Evolutionary conservation across 2,113 vertebrate genomes (phyloP), one percentile per base, ranked within the genome.

Genomic region (Pterocles burchelli): DNA sequence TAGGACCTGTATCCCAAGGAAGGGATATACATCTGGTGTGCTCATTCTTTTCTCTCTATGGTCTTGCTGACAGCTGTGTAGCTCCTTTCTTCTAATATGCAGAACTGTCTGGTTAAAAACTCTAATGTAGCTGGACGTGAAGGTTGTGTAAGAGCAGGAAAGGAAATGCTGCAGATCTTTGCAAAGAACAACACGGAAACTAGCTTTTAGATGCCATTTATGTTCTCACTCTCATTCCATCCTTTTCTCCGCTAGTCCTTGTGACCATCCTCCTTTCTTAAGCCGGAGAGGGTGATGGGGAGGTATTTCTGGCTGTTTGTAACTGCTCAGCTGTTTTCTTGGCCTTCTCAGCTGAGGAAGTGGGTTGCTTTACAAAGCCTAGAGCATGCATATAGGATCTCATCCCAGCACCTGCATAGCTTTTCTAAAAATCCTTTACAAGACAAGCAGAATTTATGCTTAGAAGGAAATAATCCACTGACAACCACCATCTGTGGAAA

Each of bases 71-170:
- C 63, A 98, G 98, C 98, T 51, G 98, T 98, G 65, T 97, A 98
- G 65, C 97, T 98, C 96, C 89, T 89, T 98, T 98, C 89, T 81
- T 98, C 97, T 59, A 98, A 98, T 41, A 81, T 98, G 48, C 97
- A 97, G 93, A 98, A 93, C 88, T 97, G 94, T 78, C 92, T 98
- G 29, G 98, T 98, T 66, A 98, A 97, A 41, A 98, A 98, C 82
- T 97, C 98, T 67, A 95, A 90, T 36, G 94, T 97, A 26, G 98
- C 98, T 97, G 91, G 91, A 77, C 55, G 95, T 98, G 54, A 98
- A 98, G 93, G 93, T 98, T 59, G 95, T 98, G 62, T 98, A 98
- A 96, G 87, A 97, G 25, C 82, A 97, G 83, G 83, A 76, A 36
- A 90, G 91, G 22, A 80, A 85, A 18, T 24, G 31, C 34, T 95